Percentiles rank a stretch among this genome's conserved stretches.
Conservation (phyloP, 2,113 vertebrate genomes). For the Xiphorhynchus elegans region DNA sequence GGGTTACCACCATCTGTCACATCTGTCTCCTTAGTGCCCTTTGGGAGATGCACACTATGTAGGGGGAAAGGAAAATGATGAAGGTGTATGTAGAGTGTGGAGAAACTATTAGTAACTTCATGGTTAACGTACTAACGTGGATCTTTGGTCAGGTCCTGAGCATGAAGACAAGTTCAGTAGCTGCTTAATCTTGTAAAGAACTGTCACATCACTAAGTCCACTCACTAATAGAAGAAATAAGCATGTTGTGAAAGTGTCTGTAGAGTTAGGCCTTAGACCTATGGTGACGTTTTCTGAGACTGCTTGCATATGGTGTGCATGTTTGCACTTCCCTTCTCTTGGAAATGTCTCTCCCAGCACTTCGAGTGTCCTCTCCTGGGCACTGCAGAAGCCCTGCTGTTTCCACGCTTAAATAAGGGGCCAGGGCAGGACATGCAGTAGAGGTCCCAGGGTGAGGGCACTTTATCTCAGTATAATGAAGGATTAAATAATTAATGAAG, state of each 20-base stretch:
- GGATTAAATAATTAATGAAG: background rate
- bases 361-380: background rate
- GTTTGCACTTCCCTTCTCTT: background rate
- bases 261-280: background rate
- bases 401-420: rapidly evolving
- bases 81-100: background rate
- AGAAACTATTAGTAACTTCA: background rate
- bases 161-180: background rate
- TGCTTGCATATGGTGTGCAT: background rate
- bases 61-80: background rate
- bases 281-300: background rate
- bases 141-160: background rate
- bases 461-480: background rate
- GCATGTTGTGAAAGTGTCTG: background rate
- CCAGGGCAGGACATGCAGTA: background rate
- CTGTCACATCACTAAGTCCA: background rate
- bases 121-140: rapidly evolving
- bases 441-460: background rate
- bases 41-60: background rate
- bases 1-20: background rate
- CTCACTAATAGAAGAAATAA: background rate
- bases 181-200: background rate
- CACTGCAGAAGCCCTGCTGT: background rate
- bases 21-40: background rate
- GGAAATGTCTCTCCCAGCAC: background rate